Percentiles rank a stretch among this genome's conserved stretches.
Conservation (phyloP, 2,888 invertebrate genomes). For the Polymixis flavicincta region DNA sequence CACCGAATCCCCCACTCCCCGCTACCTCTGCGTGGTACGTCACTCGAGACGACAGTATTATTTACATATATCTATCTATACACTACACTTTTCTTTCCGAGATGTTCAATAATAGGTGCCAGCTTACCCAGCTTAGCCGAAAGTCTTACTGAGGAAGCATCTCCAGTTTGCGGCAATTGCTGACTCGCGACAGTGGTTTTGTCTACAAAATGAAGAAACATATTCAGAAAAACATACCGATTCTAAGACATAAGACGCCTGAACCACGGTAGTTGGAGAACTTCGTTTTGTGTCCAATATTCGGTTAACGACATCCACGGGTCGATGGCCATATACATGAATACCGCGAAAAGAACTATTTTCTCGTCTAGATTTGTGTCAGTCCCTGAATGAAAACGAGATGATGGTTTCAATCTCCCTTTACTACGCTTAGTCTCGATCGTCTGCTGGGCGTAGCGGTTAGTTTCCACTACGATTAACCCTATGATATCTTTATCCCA, state of each 20-base stretch:
- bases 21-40: too few relatives aligned
- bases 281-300: constrained; percentile 53
- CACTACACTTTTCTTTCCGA: too few relatives aligned
- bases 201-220: constrained; percentile 49
- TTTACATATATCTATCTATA: too few relatives aligned
- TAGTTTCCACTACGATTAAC: constrained; percentile 58
- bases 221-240: constrained; percentile 38
- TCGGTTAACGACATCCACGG: constrained; percentile 38
- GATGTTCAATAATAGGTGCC: constrained; percentile 48
- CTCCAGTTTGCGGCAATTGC: constrained; percentile 5
- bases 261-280: constrained; percentile 46
- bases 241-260: constrained; percentile 7
- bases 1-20: too few relatives aligned
- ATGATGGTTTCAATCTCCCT: constrained; percentile 21
- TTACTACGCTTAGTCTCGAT: constrained; percentile 33
- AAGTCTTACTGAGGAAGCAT: constrained; percentile 11
- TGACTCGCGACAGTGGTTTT: constrained; percentile 11
- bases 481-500: constrained; percentile 56
- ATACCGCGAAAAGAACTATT: constrained; percentile 50
- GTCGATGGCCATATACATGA: constrained; percentile 54
- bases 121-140: constrained; percentile 20
- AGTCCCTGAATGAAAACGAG: constrained; percentile 54
- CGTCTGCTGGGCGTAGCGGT: constrained; percentile 54
- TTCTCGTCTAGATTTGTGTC: constrained; percentile 57
- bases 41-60: too few relatives aligned